Percentiles rank a stretch among this genome's conserved stretches.
Evolutionary conservation across 2,888 invertebrate species (phyloP).

Genomic region (Cabera pusaria): DNA sequence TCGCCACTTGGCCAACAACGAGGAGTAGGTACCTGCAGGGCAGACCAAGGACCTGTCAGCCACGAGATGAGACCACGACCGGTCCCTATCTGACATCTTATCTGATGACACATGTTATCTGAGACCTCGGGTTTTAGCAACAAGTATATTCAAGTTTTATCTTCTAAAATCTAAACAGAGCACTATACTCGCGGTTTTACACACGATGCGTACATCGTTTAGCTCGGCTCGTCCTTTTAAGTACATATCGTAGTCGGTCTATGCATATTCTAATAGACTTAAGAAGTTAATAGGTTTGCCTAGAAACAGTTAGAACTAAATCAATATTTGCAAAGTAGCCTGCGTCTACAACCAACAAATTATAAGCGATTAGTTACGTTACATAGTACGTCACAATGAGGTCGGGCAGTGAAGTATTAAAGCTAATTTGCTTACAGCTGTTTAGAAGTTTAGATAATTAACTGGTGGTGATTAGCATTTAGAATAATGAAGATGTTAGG

Average conservation of each 20-base stretch:
- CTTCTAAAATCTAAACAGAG: no score
- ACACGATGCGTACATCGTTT: no score
- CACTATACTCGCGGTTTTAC: no score
- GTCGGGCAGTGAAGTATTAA: conserved; percentile 8
- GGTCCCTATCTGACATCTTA: conserved; percentile 2
- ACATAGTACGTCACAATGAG: conserved; percentile 8
- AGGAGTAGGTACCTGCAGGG: not conserved
- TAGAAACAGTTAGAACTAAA: no score
- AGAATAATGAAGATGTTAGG: conserved; percentile 4
- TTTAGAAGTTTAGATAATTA: conserved; percentile 7
- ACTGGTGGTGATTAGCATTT: conserved; percentile 7
- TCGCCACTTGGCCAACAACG: no score
- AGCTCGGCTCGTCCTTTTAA: no score
- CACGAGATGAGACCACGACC: conserved; percentile 10
- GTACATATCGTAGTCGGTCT: no score
- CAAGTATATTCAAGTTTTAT: no score
- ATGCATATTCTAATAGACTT: no score
- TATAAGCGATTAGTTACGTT: conserved; percentile 1
- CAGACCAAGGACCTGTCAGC: conserved; percentile 6
- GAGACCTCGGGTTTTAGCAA: conserved; percentile 1
- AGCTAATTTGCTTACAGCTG: conserved; percentile 11
- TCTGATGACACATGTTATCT: conserved; percentile 1
- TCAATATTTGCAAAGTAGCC: no score
- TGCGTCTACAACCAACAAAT: conserved; percentile 6
- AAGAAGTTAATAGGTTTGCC: no score